Evolutionary conservation across 2,113 vertebrate genomes (phyloP), one percentile per base, ranked within the genome.

Genomic region (Sceloporus undulatus): DNA sequence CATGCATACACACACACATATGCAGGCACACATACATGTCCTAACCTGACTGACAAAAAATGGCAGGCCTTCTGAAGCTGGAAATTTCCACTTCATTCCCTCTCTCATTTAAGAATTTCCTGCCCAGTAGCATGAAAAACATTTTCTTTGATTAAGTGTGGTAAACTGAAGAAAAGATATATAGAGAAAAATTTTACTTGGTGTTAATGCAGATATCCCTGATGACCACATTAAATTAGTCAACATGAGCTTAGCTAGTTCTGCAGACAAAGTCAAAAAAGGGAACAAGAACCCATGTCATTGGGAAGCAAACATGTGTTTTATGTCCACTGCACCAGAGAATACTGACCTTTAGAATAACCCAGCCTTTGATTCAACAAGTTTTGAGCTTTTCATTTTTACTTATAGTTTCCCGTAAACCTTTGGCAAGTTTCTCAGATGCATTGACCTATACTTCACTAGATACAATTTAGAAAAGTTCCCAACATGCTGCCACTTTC

Each of bases 321-420:
- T 84, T 38, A 0, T 10, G 88, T 88, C 19, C 56, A 54, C 9
- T 92, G 77, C 77, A 84, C 25, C 54, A 92, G 85, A 76, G 89
- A 87, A 91, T 65, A 29, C 40, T 92, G 77, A 90, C 9, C 62
- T 84, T 91, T 87, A n/a, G 59, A 87, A 25, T 25, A 85, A 75
- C 66, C 71, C 11, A 62, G 79, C 83, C 82, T 88, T 91, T 87
- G 4, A 0, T 84, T 88, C 90, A 88, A 70, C 59, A 81, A 2
- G 82, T 92, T 93, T 65, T 89, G 88, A 40, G 23, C 34, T 78
- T 85, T 23, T 70, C 84, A 42, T 86, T 89, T 91, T 89, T 54
- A 48, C 13, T 87, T 90, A 29, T 23, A 87, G 77, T 52, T 89
- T 9, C 18, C 81, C 62, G 54, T 78, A 87, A n/a, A 73, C 66